Conservation (phyloP, 2,113 vertebrate species). For the Onychostoma macrolepis region DNA sequence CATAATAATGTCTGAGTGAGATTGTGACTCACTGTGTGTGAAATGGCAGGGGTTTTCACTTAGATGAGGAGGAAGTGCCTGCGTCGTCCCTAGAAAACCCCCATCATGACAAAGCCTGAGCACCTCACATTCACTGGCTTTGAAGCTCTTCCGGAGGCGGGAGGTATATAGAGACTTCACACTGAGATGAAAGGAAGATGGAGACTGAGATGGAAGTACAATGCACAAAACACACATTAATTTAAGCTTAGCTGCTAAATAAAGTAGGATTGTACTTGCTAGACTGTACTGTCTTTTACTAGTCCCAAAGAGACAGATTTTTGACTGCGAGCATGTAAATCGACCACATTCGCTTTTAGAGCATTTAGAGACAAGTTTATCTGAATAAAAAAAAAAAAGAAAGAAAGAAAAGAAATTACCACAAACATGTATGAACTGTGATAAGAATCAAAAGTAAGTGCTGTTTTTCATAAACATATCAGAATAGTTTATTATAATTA, state of each 20-base stretch:
- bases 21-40: neutral
- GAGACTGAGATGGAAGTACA: neutral
- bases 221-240: neutral
- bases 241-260: neutral
- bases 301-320: neutral
- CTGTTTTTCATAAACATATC: neutral
- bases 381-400: too few species aligned
- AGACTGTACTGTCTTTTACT: neutral
- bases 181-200: conserved; percentile 34
- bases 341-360: neutral
- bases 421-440: too few species aligned
- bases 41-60: neutral
- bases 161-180: conserved; percentile 25
- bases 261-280: neutral
- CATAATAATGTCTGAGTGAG: neutral
- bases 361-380: neutral
- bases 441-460: neutral
- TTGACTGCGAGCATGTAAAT: neutral
- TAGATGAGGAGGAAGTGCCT: neutral
- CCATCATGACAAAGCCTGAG: conserved; percentile 17
- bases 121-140: neutral
- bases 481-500: neutral
- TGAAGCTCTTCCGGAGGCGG: neutral
- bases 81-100: neutral
- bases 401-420: too few species aligned